phyloP scores from a whole-genome alignment of 2,113 vertebrate species.

The Alectura lathami region DNA sequence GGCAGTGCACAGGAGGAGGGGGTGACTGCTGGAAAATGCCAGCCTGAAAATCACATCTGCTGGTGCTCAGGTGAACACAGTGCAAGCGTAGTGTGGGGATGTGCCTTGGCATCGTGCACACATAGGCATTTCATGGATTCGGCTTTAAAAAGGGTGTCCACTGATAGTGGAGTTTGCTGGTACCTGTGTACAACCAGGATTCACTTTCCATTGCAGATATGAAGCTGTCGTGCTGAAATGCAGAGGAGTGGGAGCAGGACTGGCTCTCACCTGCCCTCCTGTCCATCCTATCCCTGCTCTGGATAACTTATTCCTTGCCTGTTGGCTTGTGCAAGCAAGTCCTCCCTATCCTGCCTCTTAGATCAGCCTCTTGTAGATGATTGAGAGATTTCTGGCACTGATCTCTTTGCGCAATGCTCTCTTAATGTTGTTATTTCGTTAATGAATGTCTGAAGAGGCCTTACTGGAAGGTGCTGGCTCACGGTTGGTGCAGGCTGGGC shows the following conservation, averaged over 20 bases:
- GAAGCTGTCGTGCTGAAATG: neutral
- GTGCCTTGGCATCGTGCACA: fast-evolving
- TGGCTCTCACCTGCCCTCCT: neutral
- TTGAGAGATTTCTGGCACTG: neutral
- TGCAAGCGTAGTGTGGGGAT: too few relatives aligned
- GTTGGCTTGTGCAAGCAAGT: neutral
- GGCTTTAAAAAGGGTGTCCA: neutral
- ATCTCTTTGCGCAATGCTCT: neutral
- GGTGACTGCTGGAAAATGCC: neutral
- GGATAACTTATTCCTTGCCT: neutral
- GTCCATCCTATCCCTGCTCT: neutral
- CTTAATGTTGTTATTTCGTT: neutral
- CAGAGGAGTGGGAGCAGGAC: neutral
- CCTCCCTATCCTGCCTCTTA: neutral
- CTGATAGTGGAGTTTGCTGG: neutral
- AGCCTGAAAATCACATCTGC: too few relatives aligned
- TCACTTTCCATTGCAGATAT: neutral
- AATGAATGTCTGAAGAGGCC: neutral
- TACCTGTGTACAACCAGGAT: neutral
- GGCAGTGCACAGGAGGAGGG: neutral
- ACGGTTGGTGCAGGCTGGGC: neutral
- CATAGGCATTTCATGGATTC: neutral
- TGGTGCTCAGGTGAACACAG: fast-evolving
- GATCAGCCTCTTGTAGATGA: neutral
- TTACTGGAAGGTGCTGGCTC: neutral